A percentile compares a stretch with the other conserved stretches of the same genome.
These are phyloP conservation scores for Carterocephalus palaemon DNA, from an alignment of 2,888 invertebrate species.

Conservation along the genomic window DNA sequence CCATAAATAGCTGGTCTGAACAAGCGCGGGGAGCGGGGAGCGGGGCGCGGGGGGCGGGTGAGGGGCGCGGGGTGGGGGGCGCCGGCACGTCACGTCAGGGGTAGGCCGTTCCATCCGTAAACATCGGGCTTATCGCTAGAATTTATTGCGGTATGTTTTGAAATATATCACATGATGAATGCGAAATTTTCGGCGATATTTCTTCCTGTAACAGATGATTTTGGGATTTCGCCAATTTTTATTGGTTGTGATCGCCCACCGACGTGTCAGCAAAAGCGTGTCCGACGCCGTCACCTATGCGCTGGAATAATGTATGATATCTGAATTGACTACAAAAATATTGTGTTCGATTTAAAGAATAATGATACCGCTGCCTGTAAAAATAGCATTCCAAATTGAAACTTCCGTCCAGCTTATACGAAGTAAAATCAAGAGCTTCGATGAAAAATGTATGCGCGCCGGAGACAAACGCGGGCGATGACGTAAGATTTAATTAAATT, in stretches of 20 bases:
- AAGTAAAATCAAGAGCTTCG: too few species aligned
- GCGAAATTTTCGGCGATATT: slow-evolving; percentile 23
- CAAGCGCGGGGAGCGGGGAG: slow-evolving; percentile 19
- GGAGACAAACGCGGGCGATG: too few species aligned
- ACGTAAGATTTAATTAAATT: too few species aligned
- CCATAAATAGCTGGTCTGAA: slow-evolving; percentile 19
- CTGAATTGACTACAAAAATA: not conserved
- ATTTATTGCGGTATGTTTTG: slow-evolving; percentile 25
- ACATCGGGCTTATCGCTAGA: slow-evolving; percentile 20
- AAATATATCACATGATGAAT: slow-evolving; percentile 22
- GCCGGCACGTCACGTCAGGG: slow-evolving; percentile 9
- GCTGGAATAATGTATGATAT: not conserved
- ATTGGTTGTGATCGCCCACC: slow-evolving; percentile 4
- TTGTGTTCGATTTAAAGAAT: too few species aligned
- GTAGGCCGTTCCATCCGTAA: slow-evolving; percentile 21
- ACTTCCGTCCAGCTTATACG: too few species aligned
- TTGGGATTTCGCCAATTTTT: slow-evolving; percentile 22
- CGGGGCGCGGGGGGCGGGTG: too few species aligned
- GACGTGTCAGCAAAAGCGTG: not conserved
- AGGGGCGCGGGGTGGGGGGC: too few species aligned
- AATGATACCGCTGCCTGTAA: too few species aligned
- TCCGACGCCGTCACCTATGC: not conserved
- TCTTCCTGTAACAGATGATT: slow-evolving; percentile 19
- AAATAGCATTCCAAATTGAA: too few species aligned
- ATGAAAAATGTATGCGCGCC: too few species aligned